Conservation (phyloP, 2,113 vertebrate genomes). For the Rynchops niger region DNA sequence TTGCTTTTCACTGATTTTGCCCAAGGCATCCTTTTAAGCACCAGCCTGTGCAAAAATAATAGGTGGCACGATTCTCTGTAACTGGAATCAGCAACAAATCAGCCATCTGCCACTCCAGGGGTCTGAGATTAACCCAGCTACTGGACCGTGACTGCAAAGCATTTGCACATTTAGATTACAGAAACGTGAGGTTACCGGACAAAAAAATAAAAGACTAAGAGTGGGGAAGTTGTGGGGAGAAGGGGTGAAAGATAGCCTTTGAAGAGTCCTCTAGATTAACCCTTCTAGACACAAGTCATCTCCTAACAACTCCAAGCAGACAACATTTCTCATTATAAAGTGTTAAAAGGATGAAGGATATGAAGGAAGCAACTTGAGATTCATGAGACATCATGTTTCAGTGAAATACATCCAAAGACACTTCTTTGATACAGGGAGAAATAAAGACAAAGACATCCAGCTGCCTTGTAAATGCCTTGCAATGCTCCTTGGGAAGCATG, state of each 20-base stretch:
- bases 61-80: conserved; percentile 28
- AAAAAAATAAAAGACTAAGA: not conserved
- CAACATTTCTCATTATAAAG: not conserved
- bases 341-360: not conserved
- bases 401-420: not conserved
- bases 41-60: conserved; percentile 42
- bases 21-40: conserved; percentile 6
- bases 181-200: not conserved
- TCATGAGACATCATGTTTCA: not conserved
- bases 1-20: conserved; percentile 11
- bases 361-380: not conserved
- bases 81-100: conserved; percentile 55
- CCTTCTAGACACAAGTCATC: not conserved
- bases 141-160: conserved; percentile 24
- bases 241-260: not conserved
- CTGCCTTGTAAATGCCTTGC: not conserved
- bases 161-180: conserved; percentile 50
- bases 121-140: conserved; percentile 47
- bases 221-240: not conserved
- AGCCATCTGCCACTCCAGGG: conserved; percentile 52
- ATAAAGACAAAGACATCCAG: not conserved
- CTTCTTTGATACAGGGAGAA: not conserved
- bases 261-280: not conserved
- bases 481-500: not conserved
- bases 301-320: not conserved